Conservation (phyloP, 2,797 vertebrate genomes). For the Peromyscus melanophrys region DNA sequence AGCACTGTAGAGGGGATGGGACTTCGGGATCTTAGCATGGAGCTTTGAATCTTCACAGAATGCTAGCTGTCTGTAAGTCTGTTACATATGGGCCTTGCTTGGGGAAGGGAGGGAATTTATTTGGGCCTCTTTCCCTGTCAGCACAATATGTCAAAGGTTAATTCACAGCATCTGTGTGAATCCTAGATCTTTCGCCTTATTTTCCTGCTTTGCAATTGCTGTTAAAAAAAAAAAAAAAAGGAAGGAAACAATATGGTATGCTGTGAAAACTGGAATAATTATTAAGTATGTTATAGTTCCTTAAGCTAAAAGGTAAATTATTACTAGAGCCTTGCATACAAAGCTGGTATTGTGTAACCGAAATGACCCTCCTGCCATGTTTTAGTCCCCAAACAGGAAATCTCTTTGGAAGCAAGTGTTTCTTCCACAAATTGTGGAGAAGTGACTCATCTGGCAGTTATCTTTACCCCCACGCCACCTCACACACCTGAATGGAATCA, state of each 20-base stretch:
- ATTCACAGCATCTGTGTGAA: neutral
- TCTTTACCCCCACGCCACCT: neutral
- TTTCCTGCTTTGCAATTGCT: neutral
- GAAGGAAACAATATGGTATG: neutral
- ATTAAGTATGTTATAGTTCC: constrained; percentile 31
- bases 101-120: too few species aligned
- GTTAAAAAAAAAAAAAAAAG: neutral
- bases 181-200: neutral
- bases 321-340: neutral
- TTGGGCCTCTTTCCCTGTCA: neutral
- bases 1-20: neutral
- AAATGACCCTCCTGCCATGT: neutral
- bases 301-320: constrained; percentile 17
- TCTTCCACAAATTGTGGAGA: constrained; percentile 21
- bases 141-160: neutral
- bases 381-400: neutral
- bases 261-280: neutral
- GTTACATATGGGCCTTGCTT: neutral
- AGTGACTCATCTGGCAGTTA: neutral
- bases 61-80: neutral
- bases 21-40: neutral
- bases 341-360: neutral
- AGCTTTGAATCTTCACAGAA: neutral
- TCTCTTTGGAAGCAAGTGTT: constrained; percentile 24
- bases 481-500: neutral